Base-by-base conservation (phyloP, 64 coral and sea anemone species). In the Pachyseris speciosa region DNA sequence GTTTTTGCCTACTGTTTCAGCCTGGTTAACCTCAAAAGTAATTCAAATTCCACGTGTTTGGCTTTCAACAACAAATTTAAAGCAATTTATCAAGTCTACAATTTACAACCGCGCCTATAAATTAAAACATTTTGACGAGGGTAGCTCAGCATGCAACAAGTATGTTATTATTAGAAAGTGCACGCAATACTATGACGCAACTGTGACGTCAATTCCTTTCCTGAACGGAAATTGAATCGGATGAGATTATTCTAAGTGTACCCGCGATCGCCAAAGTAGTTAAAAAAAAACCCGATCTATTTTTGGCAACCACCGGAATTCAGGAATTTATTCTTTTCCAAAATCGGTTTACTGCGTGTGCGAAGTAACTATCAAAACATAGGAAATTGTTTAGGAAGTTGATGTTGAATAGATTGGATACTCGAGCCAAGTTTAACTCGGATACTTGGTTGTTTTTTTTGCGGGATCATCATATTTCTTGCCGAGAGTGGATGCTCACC, bases 211-310 rank as follows among this genome's bases (percentile, higher is more conserved):
- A 29, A 31, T 27, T 76, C 44, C 12, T 43, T 76, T 63, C 77
- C 77, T 81, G 34, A 41, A 37, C 53, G 77, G 77, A 81, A 81
- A 81, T 81, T 37, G 34, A 81, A 81, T 81, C 24, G 34, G 53
- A 27, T 38, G 7, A 20, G 40, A 60, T 61, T 15, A 25, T 40
- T 60, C 36, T 40, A 20, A 37, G 7, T 25, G 49, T 33, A 41
- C 17, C 27, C 28, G 33, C 27, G 9, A 57, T 55, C 15, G 31
- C 19, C 9, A 41, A 59, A 9, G 24, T 58, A 60, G 58, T 80
- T 31, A 20, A 34, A 33, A 38, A 57, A 13, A 13, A 63, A 38
- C 22, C 20, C 8, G 51, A 1, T 51, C 38, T 77, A 51, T 53
- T 31, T 77, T 53, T 52, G 37, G 53, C 3, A 24, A 40, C 22